phyloP scores from a whole-genome alignment of 2,113 vertebrate genomes.

The Perca flavescens region DNA sequence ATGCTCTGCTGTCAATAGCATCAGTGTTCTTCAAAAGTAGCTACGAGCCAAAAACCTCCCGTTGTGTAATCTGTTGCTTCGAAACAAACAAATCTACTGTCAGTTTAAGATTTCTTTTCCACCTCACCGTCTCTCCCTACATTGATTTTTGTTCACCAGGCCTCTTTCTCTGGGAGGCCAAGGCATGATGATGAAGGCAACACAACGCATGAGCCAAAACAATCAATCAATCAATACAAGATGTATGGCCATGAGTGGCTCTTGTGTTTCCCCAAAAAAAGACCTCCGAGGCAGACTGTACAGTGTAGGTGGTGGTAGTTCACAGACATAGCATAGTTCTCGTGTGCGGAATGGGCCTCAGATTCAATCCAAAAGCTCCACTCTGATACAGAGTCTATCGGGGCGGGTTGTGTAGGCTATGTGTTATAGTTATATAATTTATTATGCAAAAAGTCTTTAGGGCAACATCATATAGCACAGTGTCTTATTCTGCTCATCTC shows the following conservation, averaged over 20 bases:
- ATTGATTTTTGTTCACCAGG: constrained; percentile 13
- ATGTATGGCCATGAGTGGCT: constrained; percentile 7
- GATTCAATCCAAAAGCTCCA: constrained; percentile 44
- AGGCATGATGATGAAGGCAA: background rate
- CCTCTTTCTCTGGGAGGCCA: background rate
- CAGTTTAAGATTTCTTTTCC: constrained; percentile 9
- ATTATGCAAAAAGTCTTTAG: constrained; percentile 70
- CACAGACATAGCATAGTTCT: background rate
- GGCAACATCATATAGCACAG: constrained; percentile 59
- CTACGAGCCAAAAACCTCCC: background rate
- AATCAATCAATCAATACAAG: constrained; percentile 12
- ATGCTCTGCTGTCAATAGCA: background rate
- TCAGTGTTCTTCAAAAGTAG: background rate
- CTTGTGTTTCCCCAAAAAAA: constrained; percentile 22
- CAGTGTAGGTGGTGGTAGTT: constrained; percentile 39
- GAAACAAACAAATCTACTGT: constrained; percentile 1
- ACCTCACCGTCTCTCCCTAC: background rate
- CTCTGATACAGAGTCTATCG: constrained; percentile 35
- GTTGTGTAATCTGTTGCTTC: background rate
- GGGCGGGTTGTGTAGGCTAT: constrained; percentile 47
- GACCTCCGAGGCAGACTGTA: constrained; percentile 1
- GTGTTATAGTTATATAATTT: constrained; percentile 67
- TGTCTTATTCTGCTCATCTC: constrained; percentile 68
- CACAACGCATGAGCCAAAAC: background rate
- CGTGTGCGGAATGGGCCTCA: constrained; percentile 16